These are phyloP conservation scores for Latrodectus geometricus DNA, from an alignment of 1,140 invertebrate genomes.

Conservation along the genomic window DNA sequence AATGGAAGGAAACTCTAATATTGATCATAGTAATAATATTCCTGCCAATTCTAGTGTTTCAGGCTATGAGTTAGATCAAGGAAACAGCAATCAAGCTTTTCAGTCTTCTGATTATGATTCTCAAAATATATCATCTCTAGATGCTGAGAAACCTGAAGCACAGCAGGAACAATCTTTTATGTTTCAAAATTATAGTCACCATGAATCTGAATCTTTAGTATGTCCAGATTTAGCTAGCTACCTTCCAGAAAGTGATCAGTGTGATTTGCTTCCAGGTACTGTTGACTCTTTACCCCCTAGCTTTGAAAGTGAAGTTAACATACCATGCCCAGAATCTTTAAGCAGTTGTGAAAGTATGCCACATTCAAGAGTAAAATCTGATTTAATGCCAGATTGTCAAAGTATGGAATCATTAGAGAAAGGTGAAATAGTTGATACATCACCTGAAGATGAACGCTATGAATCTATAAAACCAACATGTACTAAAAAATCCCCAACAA, in stretches of 20 bases:
- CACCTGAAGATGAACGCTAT: slow-evolving; percentile 61
- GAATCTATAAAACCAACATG: slow-evolving; percentile 30
- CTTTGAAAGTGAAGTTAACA: slow-evolving; percentile 45
- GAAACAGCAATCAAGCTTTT: background rate
- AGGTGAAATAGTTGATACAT: slow-evolving; percentile 58
- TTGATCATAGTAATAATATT: background rate
- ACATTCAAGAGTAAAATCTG: slow-evolving; percentile 16
- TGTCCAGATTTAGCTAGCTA: slow-evolving; percentile 56
- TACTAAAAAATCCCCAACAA: background rate
- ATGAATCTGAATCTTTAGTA: slow-evolving; percentile 34
- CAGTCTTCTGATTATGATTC: slow-evolving; percentile 44
- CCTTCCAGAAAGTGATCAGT: slow-evolving; percentile 61
- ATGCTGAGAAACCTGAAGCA: slow-evolving; percentile 59
- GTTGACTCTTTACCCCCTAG: slow-evolving; percentile 42
- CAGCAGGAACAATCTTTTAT: slow-evolving; percentile 46
- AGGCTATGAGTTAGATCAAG: background rate
- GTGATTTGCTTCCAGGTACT: slow-evolving; percentile 28
- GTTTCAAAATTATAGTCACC: slow-evolving; percentile 16
- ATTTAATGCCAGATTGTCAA: slow-evolving; percentile 27
- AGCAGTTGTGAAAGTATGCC: slow-evolving; percentile 38
- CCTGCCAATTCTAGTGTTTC: background rate
- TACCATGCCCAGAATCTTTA: slow-evolving; percentile 22
- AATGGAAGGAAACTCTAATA: slow-evolving; percentile 27
- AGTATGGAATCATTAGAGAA: slow-evolving; percentile 49
- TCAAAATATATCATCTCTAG: slow-evolving; percentile 7